These are phyloP conservation scores for Drosophila maculinotata DNA, from an alignment of 2,888 invertebrate species.

Conservation along the genomic window DNA sequence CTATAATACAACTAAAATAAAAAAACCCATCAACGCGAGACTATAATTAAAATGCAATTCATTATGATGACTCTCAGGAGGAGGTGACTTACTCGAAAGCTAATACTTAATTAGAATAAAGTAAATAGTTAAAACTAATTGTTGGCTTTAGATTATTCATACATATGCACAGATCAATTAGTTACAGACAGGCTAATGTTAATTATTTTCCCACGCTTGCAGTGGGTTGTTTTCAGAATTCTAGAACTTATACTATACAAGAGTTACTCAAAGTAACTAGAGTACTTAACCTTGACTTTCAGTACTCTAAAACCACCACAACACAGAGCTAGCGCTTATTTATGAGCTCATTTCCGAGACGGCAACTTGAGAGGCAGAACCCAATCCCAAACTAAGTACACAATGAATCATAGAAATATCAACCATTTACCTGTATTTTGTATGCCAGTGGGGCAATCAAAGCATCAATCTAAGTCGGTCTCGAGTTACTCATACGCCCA, in stretches of 20 bases:
- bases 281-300: constrained; percentile 59
- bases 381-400: constrained; percentile 66
- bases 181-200: constrained; percentile 37
- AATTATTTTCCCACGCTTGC: constrained; percentile 64
- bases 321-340: constrained; percentile 46
- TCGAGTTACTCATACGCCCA: constrained; percentile 50
- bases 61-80: constrained; percentile 36
- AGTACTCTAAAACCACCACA: constrained; percentile 43
- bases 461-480: constrained; percentile 63
- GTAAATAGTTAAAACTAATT: constrained; percentile 41
- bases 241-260: not conserved
- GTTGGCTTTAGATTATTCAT: constrained; percentile 52
- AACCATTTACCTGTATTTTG: constrained; percentile 21
- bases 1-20: constrained; percentile 26
- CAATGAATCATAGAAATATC: constrained; percentile 55
- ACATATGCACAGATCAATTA: constrained; percentile 59
- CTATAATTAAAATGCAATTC: constrained; percentile 65
- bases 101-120: constrained; percentile 26
- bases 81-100: constrained; percentile 5
- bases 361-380: constrained; percentile 41
- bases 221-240: not conserved
- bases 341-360: constrained; percentile 74
- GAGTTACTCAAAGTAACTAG: constrained; percentile 13
- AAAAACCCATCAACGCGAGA: constrained; percentile 16
- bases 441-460: constrained; percentile 59